Base-by-base conservation (phyloP, 2,888 invertebrate genomes). In the Ommatoiulus sabulosus region DNA sequence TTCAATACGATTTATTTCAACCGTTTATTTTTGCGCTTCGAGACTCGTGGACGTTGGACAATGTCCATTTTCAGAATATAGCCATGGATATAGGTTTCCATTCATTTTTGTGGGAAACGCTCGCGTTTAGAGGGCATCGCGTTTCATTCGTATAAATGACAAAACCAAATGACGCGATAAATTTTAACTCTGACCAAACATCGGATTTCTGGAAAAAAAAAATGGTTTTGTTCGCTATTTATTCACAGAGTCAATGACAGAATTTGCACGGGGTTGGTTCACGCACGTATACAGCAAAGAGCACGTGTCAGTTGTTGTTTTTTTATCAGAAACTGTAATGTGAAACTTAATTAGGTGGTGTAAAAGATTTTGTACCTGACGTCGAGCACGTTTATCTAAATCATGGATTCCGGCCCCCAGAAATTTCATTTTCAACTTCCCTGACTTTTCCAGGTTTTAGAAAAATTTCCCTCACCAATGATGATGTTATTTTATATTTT, bases 51-150 rank as follows among this genome's bases (percentile, higher is more conserved):
- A 80, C 35, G 35, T 35, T 80, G 35, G 35, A 35, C 35, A 35
- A 7, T 57, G n/a, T 57, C 57, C 57, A 57, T 57, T 57, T 57
- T 57, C 57, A n/a, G 57, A 35, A 52, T 15, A 52, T 52, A 10
- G 52, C 10, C 10, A 15, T 72, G 72, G 24, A 72, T 24, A 72
- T 24, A 72, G 72, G 72, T 80, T 80, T 15, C 12, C 80, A 15
- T 80, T 80, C 80, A 35, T 3, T 80, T 80, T 80, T 80, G 80
- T 80, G 80, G 80, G 80, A 80, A 80, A 80, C 35, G 10, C 80
- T 24, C 24, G 24, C 80, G 80, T 35, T 80, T 35, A 80, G 12
- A 43, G 35, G 80, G 80, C 35, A 80, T 80, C 15, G 3, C 35
- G 35, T 80, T 80, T 80, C 80, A 80, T 24, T 12, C 1, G 63